phyloP scores from a whole-genome alignment of 2,797 vertebrate genomes.

The Gallinago nigripennis region DNA sequence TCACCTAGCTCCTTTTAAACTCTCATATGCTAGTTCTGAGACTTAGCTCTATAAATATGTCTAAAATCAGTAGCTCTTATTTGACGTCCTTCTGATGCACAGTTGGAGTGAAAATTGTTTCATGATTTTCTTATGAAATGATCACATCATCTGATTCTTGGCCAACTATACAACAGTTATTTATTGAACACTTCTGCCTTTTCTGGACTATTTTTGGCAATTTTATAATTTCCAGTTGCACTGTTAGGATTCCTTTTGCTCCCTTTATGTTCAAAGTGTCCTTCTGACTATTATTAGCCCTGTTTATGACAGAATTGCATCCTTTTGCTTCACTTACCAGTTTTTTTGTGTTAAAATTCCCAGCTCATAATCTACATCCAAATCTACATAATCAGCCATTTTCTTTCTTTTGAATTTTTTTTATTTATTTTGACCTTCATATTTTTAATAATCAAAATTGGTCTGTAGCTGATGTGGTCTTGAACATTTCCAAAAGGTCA shows the following conservation, averaged over 20 bases:
- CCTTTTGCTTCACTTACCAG: background rate
- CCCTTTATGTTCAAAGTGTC: background rate
- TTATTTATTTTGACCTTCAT: background rate
- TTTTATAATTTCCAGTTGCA: background rate
- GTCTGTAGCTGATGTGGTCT: background rate
- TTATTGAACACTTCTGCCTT: conserved; percentile 8
- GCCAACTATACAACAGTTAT: background rate
- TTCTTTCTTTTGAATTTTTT: background rate
- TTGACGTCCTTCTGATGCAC: conserved; percentile 9
- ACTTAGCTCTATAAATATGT: background rate
- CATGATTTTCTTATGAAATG: conserved; percentile 27
- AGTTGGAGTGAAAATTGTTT: conserved; percentile 24
- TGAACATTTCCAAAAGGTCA: background rate
- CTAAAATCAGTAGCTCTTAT: conserved; percentile 25
- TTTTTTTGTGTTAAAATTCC: background rate
- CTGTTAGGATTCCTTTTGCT: background rate
- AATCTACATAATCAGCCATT: background rate
- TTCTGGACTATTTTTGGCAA: conserved; percentile 28
- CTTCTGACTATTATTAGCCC: background rate
- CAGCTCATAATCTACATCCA: background rate
- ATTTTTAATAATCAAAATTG: background rate
- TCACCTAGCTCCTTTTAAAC: background rate
- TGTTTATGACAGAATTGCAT: background rate
- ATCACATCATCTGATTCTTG: conserved; percentile 17
- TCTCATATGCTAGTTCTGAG: background rate